A percentile compares a stretch with the other conserved stretches of the same genome.
These are phyloP conservation scores for Anthoscopus minutus DNA, from an alignment of 2,113 vertebrate species.

Conservation along the genomic window DNA sequence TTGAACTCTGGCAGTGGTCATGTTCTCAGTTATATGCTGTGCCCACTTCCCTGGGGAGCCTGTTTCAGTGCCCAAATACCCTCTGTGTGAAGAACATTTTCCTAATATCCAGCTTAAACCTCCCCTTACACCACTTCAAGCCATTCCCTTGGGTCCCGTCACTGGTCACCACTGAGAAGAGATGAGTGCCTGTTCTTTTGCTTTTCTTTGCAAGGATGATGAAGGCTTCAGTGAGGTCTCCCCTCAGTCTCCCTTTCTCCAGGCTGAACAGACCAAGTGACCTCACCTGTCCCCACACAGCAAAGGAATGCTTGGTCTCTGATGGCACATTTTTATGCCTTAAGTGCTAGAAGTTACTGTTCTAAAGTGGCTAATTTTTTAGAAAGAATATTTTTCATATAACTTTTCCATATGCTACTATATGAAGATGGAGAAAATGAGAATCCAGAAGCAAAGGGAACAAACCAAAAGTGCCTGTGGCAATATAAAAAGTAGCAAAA, in stretches of 20 bases:
- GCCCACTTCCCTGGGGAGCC: not conserved
- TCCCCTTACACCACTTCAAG: not conserved
- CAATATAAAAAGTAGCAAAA: not conserved
- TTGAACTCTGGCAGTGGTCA: not conserved
- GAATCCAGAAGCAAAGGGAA: not conserved
- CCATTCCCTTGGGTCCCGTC: not conserved
- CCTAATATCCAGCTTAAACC: not conserved
- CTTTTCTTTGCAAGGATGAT: not conserved
- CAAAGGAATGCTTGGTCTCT: not conserved
- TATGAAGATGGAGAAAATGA: not conserved
- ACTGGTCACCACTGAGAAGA: not conserved
- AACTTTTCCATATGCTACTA: not conserved
- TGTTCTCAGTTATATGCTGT: fast-evolving
- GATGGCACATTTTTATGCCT: not conserved
- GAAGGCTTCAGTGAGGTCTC: not conserved
- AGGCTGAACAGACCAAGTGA: not conserved
- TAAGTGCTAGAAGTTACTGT: not conserved
- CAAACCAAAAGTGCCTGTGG: not conserved
- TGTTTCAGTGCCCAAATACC: not conserved
- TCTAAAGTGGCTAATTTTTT: not conserved
- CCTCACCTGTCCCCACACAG: not conserved
- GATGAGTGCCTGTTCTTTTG: not conserved
- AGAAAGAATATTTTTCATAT: not conserved
- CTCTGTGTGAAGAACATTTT: not conserved
- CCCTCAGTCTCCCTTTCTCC: not conserved